Evolutionary conservation across 2,797 vertebrate species (phyloP), one percentile per base, ranked within the genome.

Genomic region (Paratrypauchen microcephalus): DNA sequence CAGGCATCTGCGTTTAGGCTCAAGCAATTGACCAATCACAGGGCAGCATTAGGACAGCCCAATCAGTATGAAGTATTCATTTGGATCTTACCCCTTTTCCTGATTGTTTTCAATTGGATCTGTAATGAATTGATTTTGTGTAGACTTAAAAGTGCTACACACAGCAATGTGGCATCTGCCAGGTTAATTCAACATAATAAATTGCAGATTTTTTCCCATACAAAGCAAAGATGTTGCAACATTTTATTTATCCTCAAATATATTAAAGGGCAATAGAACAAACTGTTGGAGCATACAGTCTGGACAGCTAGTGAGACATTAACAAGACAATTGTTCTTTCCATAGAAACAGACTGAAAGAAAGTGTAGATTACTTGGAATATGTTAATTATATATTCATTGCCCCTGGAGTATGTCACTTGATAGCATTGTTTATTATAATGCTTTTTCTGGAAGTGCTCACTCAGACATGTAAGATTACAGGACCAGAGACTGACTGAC

Each of bases 281-380:
- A 77, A 61, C 60, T 69, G 55, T 68, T 26, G 66, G 70, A 64
- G 56, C 28, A 61, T 30, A 50, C 18, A 19, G 55, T 41, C 9
- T 26, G n/a, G 45, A 68, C 63, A 21, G 61, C 56, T 62, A 23
- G 74, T 82, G 81, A 78, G 81, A 83, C 65, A 88, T 86, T 86
- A 84, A 82, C 75, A 47, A 70, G 55, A 56, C n/a, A 61, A 69
- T 57, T 57, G 66, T 30, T 73, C 78, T 83, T 86, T 85, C 69
- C 66, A 82, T 32, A 56, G 65, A 56, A 54, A 69, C 65, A 70
- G 4, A 69, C 57, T 30, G 32, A 65, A 36, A 54, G 58, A 11
- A 23, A 15, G 11, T 12, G 54, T 56, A 30, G 26, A 56, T 56
- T 26, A 24, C 1, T 12, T 56, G 55, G 28, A 56, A 26, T 55